Evolutionary conservation across 2,888 invertebrate genomes (phyloP).

Genomic region (Drosophila anomalipes): DNA sequence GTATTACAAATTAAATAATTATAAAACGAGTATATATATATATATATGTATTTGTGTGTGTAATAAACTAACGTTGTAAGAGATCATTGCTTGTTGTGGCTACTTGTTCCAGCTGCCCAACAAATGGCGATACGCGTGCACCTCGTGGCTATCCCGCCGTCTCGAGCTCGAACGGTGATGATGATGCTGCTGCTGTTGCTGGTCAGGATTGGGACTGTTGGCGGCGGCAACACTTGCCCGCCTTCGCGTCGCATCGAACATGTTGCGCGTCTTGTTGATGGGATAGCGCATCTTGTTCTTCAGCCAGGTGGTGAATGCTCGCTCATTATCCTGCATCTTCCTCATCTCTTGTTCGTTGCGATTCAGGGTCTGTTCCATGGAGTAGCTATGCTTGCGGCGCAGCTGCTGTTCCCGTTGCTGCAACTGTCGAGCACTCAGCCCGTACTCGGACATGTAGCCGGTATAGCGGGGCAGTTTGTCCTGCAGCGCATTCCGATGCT

Average conservation of each 20-base stretch:
- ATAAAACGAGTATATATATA: constrained; percentile 49
- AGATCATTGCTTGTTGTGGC: not conserved
- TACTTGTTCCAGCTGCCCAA: constrained; percentile 72
- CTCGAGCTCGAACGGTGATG: constrained; percentile 20
- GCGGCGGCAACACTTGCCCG: constrained; percentile 57
- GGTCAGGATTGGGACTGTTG: constrained; percentile 29
- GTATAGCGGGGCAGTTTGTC: constrained; percentile 86
- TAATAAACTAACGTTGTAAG: constrained; percentile 13
- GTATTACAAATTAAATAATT: constrained; percentile 68
- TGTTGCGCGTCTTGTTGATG: constrained; percentile 84
- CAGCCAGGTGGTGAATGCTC: constrained; percentile 87
- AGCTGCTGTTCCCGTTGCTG: constrained; percentile 84
- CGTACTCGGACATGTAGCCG: constrained; percentile 87
- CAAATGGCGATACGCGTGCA: constrained; percentile 65
- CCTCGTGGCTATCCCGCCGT: constrained; percentile 61
- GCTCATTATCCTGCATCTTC: constrained; percentile 86
- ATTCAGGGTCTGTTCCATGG: constrained; percentile 81
- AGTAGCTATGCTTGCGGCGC: constrained; percentile 78
- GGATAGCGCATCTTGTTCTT: constrained; percentile 85
- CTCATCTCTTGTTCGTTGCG: constrained; percentile 85
- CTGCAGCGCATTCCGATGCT: constrained; percentile 83
- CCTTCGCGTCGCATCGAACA: constrained; percentile 82
- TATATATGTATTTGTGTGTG: constrained; percentile 13
- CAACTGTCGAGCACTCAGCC: constrained; percentile 86
- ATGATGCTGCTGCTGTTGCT: constrained; percentile 22